Evolutionary conservation across 2,888 invertebrate genomes (phyloP).

Genomic region (Brachylomia viminalis): DNA sequence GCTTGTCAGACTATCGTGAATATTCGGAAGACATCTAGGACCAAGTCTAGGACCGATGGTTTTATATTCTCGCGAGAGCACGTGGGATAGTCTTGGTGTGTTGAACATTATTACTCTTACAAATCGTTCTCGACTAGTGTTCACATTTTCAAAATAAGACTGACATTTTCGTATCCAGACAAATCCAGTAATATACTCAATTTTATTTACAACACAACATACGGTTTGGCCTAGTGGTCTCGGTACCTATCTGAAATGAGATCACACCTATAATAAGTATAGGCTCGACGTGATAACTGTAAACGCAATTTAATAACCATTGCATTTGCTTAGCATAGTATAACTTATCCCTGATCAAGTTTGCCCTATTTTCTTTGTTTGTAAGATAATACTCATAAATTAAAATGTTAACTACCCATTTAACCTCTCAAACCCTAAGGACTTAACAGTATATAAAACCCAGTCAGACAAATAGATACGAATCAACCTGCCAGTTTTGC

Average conservation of each 20-base stretch:
- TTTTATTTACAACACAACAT: too few relatives aligned
- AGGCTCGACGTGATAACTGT: neutral
- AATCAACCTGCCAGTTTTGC: slow-evolving; percentile 51
- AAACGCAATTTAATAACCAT: neutral
- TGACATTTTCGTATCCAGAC: too few relatives aligned
- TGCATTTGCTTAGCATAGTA: neutral
- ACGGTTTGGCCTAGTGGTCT: too few relatives aligned
- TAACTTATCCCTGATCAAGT: neutral
- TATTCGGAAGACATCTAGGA: too few relatives aligned
- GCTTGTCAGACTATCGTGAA: too few relatives aligned
- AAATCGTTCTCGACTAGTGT: too few relatives aligned
- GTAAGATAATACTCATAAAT: neutral
- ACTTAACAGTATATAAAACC: slow-evolving; percentile 52
- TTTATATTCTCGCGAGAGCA: too few relatives aligned
- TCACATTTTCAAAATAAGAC: too few relatives aligned
- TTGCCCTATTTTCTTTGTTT: neutral
- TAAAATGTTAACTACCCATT: neutral
- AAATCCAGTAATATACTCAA: too few relatives aligned
- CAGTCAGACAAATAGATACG: slow-evolving; percentile 33
- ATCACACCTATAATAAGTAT: neutral
- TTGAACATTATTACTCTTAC: too few relatives aligned
- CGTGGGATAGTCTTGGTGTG: too few relatives aligned
- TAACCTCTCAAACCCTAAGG: slow-evolving; percentile 4
- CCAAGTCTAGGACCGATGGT: too few relatives aligned
- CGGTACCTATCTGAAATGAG: neutral